Conservation (phyloP, 2,888 invertebrate genomes). For the Allacma fusca region DNA sequence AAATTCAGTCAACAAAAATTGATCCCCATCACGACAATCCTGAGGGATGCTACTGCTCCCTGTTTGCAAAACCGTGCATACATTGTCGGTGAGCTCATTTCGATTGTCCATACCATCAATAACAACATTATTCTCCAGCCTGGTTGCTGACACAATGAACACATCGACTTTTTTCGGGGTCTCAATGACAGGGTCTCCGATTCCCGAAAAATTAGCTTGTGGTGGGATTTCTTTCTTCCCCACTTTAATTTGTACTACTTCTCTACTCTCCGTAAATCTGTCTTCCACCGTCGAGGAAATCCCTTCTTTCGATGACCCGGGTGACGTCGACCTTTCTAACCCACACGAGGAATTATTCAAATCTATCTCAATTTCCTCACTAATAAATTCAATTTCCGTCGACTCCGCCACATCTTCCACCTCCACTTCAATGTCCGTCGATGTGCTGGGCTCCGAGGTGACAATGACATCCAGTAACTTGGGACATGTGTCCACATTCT, state of each 20-base stretch:
- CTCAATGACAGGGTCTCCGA: background rate
- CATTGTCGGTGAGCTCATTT: background rate
- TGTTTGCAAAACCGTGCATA: background rate
- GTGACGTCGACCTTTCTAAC: background rate
- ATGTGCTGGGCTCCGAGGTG: background rate
- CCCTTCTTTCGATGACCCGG: background rate
- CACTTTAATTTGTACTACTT: conserved; percentile 11
- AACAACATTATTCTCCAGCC: background rate
- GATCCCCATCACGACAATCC: background rate
- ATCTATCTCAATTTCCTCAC: conserved; percentile 12
- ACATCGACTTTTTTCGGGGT: background rate
- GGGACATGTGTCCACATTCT: background rate
- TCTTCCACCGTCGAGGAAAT: background rate
- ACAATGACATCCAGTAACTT: background rate
- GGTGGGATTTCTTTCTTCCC: background rate
- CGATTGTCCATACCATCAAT: background rate
- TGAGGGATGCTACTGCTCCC: background rate
- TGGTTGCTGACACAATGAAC: background rate
- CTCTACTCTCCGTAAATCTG: background rate
- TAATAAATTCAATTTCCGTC: conserved; percentile 1
- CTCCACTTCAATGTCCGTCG: background rate
- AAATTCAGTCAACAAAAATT: background rate
- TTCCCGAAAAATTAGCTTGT: conserved; percentile 8
- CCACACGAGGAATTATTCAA: background rate
- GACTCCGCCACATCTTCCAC: background rate